Percentiles rank a stretch among this genome's conserved stretches.
Conservation (phyloP, 1,140 invertebrate genomes). For the Nebria ingens region DNA sequence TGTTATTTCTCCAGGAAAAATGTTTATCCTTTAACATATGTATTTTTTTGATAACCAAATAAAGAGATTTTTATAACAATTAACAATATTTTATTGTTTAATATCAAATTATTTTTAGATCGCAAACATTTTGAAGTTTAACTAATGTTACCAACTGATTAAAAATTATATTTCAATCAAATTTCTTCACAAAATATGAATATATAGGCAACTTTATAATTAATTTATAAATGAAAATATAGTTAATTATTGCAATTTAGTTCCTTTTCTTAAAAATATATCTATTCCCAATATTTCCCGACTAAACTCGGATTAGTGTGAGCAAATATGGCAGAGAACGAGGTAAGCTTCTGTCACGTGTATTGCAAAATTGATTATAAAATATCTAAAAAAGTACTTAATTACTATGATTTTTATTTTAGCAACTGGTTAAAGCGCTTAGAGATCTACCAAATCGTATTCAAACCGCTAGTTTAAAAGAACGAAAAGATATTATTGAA, state of each 20-base stretch:
- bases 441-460: constrained; percentile 71
- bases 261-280: too few species aligned
- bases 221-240: too few species aligned
- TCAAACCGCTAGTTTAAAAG: constrained; percentile 63
- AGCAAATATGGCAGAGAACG: constrained; percentile 33
- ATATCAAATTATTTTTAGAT: too few species aligned
- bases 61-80: too few species aligned
- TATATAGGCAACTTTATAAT: too few species aligned
- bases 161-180: neutral
- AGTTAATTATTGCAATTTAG: too few species aligned
- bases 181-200: too few species aligned
- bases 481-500: constrained; percentile 56
- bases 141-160: neutral
- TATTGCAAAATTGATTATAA: constrained; percentile 12
- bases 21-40: too few species aligned
- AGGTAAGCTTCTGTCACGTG: constrained; percentile 31
- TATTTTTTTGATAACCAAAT: too few species aligned
- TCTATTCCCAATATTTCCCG: neutral
- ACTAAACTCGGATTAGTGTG: neutral
- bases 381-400: constrained; percentile 8
- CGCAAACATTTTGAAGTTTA: neutral
- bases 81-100: too few species aligned
- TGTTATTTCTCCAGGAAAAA: too few species aligned
- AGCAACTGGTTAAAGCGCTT: constrained; percentile 58
- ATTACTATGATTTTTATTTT: constrained; percentile 28